These are phyloP conservation scores for Notodonta ziczac DNA, from an alignment of 2,888 invertebrate species.

Conservation along the genomic window DNA sequence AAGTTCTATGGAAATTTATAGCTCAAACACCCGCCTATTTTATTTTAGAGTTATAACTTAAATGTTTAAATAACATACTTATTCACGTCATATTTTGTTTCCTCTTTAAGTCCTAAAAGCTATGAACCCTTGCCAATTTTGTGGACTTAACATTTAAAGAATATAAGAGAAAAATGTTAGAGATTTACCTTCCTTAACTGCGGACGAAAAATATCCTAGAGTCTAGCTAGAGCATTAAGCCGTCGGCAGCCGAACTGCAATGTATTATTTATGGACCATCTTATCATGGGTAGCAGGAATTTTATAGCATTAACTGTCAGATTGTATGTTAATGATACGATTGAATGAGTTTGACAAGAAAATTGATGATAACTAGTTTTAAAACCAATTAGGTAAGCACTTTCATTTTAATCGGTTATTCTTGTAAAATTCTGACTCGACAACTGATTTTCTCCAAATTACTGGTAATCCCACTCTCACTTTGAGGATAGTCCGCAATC, in stretches of 20 bases:
- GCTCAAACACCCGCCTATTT: too few relatives aligned
- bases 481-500: too few relatives aligned
- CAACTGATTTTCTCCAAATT: too few relatives aligned
- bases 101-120: too few relatives aligned
- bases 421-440: too few relatives aligned
- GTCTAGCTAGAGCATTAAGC: not conserved
- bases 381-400: too few relatives aligned
- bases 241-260: slow-evolving; percentile 24
- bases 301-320: not conserved
- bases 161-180: not conserved
- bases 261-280: slow-evolving; percentile 39
- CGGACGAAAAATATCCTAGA: not conserved
- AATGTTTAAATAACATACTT: too few relatives aligned
- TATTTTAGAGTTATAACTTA: too few relatives aligned
- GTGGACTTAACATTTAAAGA: not conserved
- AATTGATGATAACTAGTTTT: not conserved
- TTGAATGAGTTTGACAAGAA: not conserved
- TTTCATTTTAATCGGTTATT: too few relatives aligned
- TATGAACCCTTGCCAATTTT: not conserved
- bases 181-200: not conserved
- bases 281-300: slow-evolving; percentile 31
- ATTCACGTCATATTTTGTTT: too few relatives aligned
- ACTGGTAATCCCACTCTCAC: too few relatives aligned
- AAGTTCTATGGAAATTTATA: too few relatives aligned
- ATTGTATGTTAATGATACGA: not conserved